phyloP scores from a whole-genome alignment of 2,113 vertebrate genomes.

The Ammodramus savannarum region DNA sequence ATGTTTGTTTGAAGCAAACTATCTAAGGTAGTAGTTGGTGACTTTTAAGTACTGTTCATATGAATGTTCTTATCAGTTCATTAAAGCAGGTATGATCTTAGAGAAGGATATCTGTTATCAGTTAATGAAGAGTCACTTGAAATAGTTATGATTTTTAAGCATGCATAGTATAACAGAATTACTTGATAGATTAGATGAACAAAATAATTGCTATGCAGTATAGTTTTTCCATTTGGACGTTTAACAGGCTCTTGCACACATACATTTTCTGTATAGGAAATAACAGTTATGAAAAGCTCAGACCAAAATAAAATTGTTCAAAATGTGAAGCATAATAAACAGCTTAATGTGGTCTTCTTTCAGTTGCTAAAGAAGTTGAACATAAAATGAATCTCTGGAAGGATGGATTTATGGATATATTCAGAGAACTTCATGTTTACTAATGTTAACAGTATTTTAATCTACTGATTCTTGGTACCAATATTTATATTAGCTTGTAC shows the following conservation, averaged over 20 bases:
- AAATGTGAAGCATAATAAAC: neutral
- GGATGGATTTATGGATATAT: neutral
- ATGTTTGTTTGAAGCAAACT: neutral
- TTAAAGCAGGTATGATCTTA: neutral
- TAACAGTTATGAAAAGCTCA: neutral
- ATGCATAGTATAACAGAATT: neutral
- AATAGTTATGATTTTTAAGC: neutral
- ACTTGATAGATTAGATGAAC: neutral
- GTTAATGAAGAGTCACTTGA: slow-evolving; percentile 1
- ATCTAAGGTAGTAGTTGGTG: slow-evolving; percentile 5
- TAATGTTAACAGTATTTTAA: neutral
- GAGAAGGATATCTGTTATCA: neutral
- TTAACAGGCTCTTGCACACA: neutral
- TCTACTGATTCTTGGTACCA: neutral
- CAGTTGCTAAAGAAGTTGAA: neutral
- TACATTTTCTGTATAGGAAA: neutral
- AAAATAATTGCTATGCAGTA: neutral
- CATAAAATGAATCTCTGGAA: neutral
- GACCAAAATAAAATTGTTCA: neutral
- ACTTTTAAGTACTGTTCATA: neutral
- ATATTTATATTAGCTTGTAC: neutral
- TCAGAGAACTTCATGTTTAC: neutral
- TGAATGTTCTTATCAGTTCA: slow-evolving; percentile 14
- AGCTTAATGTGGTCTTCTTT: neutral
- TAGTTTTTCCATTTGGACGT: neutral